Percentiles rank a stretch among this genome's conserved stretches.
Conservation (phyloP, 2,888 invertebrate species). For the Xestia ashworthii region DNA sequence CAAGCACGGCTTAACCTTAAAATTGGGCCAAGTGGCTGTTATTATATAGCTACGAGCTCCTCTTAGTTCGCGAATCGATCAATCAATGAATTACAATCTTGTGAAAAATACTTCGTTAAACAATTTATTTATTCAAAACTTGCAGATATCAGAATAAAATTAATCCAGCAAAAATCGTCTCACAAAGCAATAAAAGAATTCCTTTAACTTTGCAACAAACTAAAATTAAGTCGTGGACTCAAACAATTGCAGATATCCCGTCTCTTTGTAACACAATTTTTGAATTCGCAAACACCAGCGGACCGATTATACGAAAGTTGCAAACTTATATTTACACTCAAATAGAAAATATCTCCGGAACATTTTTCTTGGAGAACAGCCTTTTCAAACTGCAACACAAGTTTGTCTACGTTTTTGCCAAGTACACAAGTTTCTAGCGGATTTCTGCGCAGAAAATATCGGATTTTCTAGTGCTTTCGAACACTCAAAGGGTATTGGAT, state of each 20-base stretch:
- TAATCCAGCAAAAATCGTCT: not conserved
- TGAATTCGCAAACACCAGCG: constrained; percentile 45
- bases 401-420: constrained; percentile 30
- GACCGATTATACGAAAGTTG: constrained; percentile 40
- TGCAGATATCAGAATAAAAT: not conserved
- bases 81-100: too few relatives aligned
- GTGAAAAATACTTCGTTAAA: too few relatives aligned
- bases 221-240: constrained; percentile 1
- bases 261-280: constrained; percentile 39
- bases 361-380: not conserved
- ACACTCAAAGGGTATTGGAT: constrained; percentile 29
- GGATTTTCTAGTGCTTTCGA: constrained; percentile 57
- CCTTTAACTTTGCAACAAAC: constrained; percentile 22
- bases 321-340: constrained; percentile 25
- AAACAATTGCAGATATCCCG: constrained; percentile 24
- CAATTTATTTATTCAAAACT: not conserved
- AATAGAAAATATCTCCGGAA: not conserved
- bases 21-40: too few relatives aligned
- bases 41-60: too few relatives aligned
- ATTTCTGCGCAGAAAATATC: constrained; percentile 52
- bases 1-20: too few relatives aligned
- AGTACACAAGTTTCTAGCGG: constrained; percentile 28
- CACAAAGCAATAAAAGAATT: not conserved
- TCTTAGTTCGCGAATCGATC: too few relatives aligned
- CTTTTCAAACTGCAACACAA: constrained; percentile 26